These are phyloP conservation scores for Empidonax alnorum DNA, from an alignment of 2,113 vertebrate genomes.

Conservation along the genomic window DNA sequence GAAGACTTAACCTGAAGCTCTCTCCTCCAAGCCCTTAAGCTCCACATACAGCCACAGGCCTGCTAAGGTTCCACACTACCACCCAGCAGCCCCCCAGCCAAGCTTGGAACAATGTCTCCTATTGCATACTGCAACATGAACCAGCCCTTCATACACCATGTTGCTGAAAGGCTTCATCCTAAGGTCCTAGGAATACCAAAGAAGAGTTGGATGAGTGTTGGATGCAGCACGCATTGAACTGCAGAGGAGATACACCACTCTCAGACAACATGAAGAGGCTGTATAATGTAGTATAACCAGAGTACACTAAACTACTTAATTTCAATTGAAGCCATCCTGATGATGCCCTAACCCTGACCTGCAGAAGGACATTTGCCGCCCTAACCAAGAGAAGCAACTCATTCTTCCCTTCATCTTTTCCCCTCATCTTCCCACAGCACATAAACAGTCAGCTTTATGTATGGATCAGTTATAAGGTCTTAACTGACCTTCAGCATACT, in stretches of 20 bases:
- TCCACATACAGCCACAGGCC: fast-evolving
- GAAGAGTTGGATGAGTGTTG: neutral
- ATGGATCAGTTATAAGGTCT: neutral
- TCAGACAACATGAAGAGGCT: neutral
- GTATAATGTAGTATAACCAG: neutral
- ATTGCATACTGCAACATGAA: fast-evolving
- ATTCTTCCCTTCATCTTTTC: neutral
- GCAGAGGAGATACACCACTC: neutral
- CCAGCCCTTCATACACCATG: fast-evolving
- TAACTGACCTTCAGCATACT: neutral
- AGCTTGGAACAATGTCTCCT: neutral
- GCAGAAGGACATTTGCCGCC: neutral
- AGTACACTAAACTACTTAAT: neutral
- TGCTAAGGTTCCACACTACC: neutral
- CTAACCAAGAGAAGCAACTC: neutral
- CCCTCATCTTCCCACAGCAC: neutral
- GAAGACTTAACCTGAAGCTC: neutral
- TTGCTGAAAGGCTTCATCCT: fast-evolving
- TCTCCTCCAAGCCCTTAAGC: neutral
- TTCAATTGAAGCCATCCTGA: neutral
- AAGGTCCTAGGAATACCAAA: neutral
- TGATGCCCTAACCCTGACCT: neutral
- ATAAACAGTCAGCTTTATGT: neutral
- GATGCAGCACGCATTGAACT: neutral
- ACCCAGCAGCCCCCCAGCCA: neutral